A percentile compares a stretch with the other conserved stretches of the same genome.
Conservation (phyloP, 1,140 invertebrate genomes). For the Chironomus tepperi region DNA sequence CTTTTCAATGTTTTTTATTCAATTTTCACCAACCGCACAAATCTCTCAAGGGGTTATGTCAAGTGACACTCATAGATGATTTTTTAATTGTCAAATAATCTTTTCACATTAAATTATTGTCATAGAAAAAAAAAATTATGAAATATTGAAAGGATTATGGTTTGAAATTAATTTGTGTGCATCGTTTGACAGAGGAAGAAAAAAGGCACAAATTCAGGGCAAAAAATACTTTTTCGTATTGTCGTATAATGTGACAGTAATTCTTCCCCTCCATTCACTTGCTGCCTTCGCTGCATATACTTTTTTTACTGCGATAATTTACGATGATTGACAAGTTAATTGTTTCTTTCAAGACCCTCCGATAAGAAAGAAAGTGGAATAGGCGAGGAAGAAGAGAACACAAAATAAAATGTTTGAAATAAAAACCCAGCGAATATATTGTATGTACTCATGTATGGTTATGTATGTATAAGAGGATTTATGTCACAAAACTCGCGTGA, state of each 20-base stretch:
- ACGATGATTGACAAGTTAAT: constrained; percentile 13
- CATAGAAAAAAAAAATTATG: not conserved
- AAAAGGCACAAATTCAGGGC: no score
- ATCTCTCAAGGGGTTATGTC: not conserved
- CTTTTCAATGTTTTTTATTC: no score
- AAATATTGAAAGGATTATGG: not conserved
- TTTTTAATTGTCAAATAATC: constrained; percentile 11
- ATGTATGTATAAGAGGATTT: no score
- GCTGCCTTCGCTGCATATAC: not conserved
- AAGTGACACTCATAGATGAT: constrained; percentile 13
- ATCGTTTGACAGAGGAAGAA: no score
- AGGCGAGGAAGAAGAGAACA: no score
- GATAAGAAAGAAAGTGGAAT: not conserved
- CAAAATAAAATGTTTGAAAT: no score
- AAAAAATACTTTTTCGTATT: no score
- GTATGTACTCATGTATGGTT: no score
- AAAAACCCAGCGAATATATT: no score
- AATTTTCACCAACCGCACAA: not conserved
- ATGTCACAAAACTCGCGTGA: no score
- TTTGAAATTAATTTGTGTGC: not conserved
- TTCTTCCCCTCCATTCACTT: not conserved
- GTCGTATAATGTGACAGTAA: not conserved
- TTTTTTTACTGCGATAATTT: constrained; percentile 2
- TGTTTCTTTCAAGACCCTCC: not conserved
- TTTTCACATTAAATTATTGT: constrained; percentile 14